phyloP scores from a whole-genome alignment of 2,888 invertebrate species.

The Tachystola acroxantha region DNA sequence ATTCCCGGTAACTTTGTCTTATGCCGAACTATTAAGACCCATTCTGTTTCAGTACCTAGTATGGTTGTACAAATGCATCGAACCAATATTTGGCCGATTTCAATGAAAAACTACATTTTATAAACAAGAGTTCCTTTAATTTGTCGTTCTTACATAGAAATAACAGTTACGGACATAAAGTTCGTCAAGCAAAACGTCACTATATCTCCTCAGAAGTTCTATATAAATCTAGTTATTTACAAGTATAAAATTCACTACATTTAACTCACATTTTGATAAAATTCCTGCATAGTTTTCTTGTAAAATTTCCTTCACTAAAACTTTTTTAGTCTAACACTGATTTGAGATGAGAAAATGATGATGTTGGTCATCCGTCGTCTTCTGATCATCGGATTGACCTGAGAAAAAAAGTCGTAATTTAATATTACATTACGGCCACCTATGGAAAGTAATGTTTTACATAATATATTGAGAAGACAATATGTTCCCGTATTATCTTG shows the following conservation, averaged over 20 bases:
- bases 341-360: constrained; percentile 45
- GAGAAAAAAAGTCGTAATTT: constrained; percentile 34
- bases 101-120: too few species aligned
- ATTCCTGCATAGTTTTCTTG: constrained; percentile 45
- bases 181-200: constrained; percentile 66
- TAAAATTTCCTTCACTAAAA: constrained; percentile 43
- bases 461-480: too few species aligned
- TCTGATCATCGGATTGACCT: constrained; percentile 64
- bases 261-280: constrained; percentile 49
- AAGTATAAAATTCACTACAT: constrained; percentile 71
- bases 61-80: too few species aligned
- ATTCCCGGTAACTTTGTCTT: too few species aligned
- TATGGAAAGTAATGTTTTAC: too few species aligned
- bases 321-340: constrained; percentile 58
- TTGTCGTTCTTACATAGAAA: constrained; percentile 50
- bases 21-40: too few species aligned
- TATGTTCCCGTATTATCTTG: too few species aligned
- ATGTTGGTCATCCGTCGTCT: constrained; percentile 30
- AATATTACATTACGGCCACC: too few species aligned
- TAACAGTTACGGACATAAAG: constrained; percentile 69
- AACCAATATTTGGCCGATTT: too few species aligned
- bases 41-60: too few species aligned
- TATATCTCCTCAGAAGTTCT: constrained; percentile 54
- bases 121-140: constrained; percentile 64
- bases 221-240: constrained; percentile 64